These are phyloP conservation scores for Helicoverpa zea DNA, from an alignment of 1,140 invertebrate species.

Conservation along the genomic window DNA sequence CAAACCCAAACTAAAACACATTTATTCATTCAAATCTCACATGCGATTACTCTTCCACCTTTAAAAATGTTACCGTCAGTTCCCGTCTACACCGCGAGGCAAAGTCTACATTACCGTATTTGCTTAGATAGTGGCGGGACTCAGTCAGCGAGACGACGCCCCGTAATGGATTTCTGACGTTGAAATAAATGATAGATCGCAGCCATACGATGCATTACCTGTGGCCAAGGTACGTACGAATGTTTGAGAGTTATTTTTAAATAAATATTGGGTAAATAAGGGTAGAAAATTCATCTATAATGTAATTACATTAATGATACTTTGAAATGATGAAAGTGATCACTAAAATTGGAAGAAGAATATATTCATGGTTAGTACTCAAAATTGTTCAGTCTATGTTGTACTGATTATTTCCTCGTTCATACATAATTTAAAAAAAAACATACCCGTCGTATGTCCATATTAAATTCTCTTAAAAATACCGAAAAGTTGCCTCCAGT, in stretches of 20 bases:
- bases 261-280: too few species aligned
- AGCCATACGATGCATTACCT: conserved; percentile 64
- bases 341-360: too few species aligned
- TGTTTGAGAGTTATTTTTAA: conserved; percentile 36
- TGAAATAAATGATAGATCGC: conserved; percentile 72
- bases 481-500: neutral
- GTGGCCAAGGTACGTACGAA: conserved; percentile 50
- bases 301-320: too few species aligned
- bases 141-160: conserved; percentile 52
- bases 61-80: conserved; percentile 29
- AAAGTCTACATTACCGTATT: conserved; percentile 59
- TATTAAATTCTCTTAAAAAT: neutral
- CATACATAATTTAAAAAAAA: too few species aligned
- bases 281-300: too few species aligned
- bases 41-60: conserved; percentile 8
- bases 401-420: too few species aligned
- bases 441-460: neutral
- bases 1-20: too few species aligned
- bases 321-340: too few species aligned
- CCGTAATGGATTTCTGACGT: conserved; percentile 78
- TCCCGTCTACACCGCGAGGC: conserved; percentile 47
- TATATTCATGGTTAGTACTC: too few species aligned
- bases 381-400: too few species aligned
- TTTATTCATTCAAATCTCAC: too few species aligned
- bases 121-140: conserved; percentile 56